Base-by-base conservation (phyloP, 2,888 invertebrate genomes). In the Philhelius pedissequus region DNA sequence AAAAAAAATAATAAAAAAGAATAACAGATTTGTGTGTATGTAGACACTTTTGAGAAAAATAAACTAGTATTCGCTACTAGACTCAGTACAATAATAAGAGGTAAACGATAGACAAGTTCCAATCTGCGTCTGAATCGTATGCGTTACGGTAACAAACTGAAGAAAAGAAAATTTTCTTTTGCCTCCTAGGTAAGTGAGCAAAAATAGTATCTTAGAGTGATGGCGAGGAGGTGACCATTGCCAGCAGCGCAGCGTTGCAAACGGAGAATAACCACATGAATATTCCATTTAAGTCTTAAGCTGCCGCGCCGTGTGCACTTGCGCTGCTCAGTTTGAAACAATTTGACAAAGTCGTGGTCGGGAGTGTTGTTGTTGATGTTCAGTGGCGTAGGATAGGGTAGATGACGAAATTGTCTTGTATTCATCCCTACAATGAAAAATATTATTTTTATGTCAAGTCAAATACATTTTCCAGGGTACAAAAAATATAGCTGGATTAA, bases 81-180 rank as follows among this genome's bases (percentile, higher is more conserved):
- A 48, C 58, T 75, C n/a, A 48, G 48, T 66, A 77, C 71, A 52
- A 45, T 60, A 73, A 48, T 77, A 64, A 38, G 38, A 58, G 56
- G 27, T 58, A 66, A 27, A 27, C 60, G 68, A 66, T 69, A 81
- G 75, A 75, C 80, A 70, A 64, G 69, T 64, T 64, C 64, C 69
- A 62, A 81, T 48, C 64, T 84, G 88, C 90, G 90, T 90, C 90
- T 90, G 91, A 89, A 90, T 89, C 89, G 91, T 88, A 90, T 89
- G 91, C 90, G 88, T 90, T 89, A 89, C 91, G 88, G 89, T 87
- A 89, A 90, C 89, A 89, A 90, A 90, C 90, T 90, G 90, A 90
- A 90, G 89, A 89, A 90, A 89, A 90, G 88, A 88, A 90, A 90
- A 90, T 86, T 88, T 88, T 89, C 88, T 88, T 87, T 87, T 87